A percentile compares a stretch with the other conserved stretches of the same genome.
phyloP scores from a whole-genome alignment of 2,797 vertebrate genomes.

The Saxicola maurus region DNA sequence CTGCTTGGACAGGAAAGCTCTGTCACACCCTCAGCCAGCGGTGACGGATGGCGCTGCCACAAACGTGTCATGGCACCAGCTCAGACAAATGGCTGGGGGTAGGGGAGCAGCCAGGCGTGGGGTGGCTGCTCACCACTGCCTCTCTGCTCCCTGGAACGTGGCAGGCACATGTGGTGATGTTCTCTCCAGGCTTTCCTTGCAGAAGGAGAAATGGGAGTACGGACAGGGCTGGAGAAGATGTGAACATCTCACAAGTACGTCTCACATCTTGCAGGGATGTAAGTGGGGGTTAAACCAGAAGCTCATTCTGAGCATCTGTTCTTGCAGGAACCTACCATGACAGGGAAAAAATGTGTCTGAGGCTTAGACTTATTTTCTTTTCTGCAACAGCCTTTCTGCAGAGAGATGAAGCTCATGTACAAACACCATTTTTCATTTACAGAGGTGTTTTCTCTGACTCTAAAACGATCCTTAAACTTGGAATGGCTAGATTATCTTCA shows the following conservation, averaged over 20 bases:
- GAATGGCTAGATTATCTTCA: conserved; percentile 2
- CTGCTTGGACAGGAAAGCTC: conserved; percentile 40
- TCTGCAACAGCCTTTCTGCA: background rate
- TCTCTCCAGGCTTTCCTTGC: background rate
- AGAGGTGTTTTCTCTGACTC: background rate
- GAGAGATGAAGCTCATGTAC: background rate
- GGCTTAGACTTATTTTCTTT: background rate
- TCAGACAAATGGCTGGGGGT: background rate
- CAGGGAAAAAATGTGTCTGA: background rate
- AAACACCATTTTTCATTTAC: conserved; percentile 23
- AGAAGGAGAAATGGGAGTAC: background rate
- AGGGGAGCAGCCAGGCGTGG: background rate
- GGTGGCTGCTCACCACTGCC: background rate
- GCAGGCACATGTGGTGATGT: background rate
- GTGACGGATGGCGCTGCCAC: conserved; percentile 27
- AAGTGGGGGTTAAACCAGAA: background rate
- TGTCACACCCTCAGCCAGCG: background rate
- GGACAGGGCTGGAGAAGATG: background rate
- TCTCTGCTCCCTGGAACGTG: background rate
- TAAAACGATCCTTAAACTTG: conserved; percentile 4
- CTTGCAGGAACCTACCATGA: background rate
- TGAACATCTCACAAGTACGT: background rate
- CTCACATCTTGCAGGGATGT: background rate
- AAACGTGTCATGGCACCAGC: background rate
- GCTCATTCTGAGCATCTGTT: background rate